Base-by-base conservation (phyloP, 2,797 vertebrate genomes). In the Mallotus villosus region DNA sequence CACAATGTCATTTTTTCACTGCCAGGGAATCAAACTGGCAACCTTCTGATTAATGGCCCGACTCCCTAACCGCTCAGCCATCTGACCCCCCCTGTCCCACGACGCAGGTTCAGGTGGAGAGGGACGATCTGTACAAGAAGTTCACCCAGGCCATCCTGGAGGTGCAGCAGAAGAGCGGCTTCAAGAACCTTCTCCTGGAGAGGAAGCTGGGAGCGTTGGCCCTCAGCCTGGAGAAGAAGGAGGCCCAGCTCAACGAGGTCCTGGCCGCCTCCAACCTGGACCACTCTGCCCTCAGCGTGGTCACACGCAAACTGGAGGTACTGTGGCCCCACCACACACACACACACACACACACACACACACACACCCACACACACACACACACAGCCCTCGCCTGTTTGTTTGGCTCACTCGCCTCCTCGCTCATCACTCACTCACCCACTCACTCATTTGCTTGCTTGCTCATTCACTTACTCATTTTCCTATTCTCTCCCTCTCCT, bases 241-340 rank as follows among this genome's bases (percentile, higher is more conserved):
- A 97, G 66, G 89, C 91, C 57, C 95, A 96, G 88, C 88, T 98
- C n/a, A 82, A 79, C 0, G 90, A 94, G 16, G 90, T 95, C 41
- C 70, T 96, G 0, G 87, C 94, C 0, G 90, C 91, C 63, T 91
- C 94, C 25, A 94, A 90, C 76, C 79, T 96, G 0, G 95, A 96
- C 67, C 95, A 91, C 0, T 79, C 80, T 0, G 89, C 94, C 4
- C 86, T 96, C 2, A 81, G 80, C 0, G 82, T 87, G 12, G 73
- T 95, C 81, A 94, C 91, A 0, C 86, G 78, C 22, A 95, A 93
- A 78, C 84, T 94, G 4, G 92, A 96, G 96, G 96, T 97, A 93
- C 17, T 0, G 6, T 24, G 21, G 8, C n/a, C 51, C 14, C 55
- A 6, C 55, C 55, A 57, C 55, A 21, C 14, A 21, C n/a, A 21